Evolutionary conservation across 2,113 vertebrate species (phyloP).

Genomic region (Scomber scombrus): DNA sequence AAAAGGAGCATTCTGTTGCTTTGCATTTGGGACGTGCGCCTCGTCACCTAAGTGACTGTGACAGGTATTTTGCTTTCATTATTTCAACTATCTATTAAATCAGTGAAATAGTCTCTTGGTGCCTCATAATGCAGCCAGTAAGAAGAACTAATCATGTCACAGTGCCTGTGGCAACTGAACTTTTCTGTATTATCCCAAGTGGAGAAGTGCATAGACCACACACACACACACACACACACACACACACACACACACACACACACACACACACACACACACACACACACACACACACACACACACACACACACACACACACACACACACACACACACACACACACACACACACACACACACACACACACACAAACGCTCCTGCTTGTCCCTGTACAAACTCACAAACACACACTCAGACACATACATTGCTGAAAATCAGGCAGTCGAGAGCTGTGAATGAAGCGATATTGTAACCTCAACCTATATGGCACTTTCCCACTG

Average conservation of each 20-base stretch:
- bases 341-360: background rate
- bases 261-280: background rate
- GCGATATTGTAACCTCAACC: constrained; percentile 87
- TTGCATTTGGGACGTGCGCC: constrained; percentile 46
- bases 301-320: constrained; percentile 5
- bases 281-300: constrained; percentile 19
- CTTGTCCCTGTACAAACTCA: constrained; percentile 48
- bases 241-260: constrained; percentile 31
- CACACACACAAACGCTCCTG: constrained; percentile 25
- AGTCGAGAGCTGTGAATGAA: constrained; percentile 83
- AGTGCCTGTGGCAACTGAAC: constrained; percentile 44
- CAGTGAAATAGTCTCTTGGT: constrained; percentile 57
- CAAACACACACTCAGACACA: constrained; percentile 62
- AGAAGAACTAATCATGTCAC: constrained; percentile 36
- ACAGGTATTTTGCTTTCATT: constrained; percentile 67
- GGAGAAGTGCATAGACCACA: constrained; percentile 27
- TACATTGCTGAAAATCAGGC: constrained; percentile 69
- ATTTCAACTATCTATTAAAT: constrained; percentile 65
- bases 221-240: constrained; percentile 17
- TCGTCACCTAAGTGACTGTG: constrained; percentile 57
- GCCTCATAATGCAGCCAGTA: constrained; percentile 39
- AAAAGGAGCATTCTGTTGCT: constrained; percentile 49
- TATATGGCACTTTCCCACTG: constrained; percentile 84
- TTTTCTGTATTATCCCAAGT: constrained; percentile 40
- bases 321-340: constrained; percentile 15